A percentile compares a stretch with the other conserved stretches of the same genome.
Conservation (phyloP, 2,888 invertebrate genomes). For the Ectemnius continuus region DNA sequence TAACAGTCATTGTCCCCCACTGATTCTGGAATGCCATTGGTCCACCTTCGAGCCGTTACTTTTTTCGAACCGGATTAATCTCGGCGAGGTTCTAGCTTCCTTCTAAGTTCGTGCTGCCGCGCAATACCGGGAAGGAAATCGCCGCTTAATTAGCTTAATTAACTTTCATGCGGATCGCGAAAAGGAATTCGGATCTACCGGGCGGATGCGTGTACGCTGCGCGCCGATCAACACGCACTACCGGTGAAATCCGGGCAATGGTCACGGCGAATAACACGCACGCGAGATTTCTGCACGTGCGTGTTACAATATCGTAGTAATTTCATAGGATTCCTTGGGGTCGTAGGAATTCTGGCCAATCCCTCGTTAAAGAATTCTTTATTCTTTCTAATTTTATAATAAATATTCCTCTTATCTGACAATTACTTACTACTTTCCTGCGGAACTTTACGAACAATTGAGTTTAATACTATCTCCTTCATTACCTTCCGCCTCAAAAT, state of each 20-base stretch:
- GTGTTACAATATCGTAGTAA: conserved; percentile 52
- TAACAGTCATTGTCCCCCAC: no score
- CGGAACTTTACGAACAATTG: not conserved
- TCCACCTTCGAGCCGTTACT: no score
- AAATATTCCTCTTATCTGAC: not conserved
- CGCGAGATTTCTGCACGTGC: conserved; percentile 48
- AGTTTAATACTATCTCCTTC: not conserved
- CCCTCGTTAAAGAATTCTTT: no score
- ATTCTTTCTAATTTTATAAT: no score
- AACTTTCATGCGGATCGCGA: conserved; percentile 10
- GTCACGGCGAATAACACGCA: conserved; percentile 28
- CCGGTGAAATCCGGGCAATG: conserved; percentile 50
- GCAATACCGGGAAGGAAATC: no score
- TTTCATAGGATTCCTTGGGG: no score
- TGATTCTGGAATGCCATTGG: no score
- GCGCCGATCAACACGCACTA: conserved; percentile 21
- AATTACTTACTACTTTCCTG: not conserved
- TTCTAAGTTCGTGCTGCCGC: no score
- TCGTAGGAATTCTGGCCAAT: no score
- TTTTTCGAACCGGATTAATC: no score
- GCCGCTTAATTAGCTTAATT: no score
- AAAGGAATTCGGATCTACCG: conserved; percentile 26
- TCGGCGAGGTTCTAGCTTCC: no score
- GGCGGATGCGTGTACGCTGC: conserved; percentile 13
- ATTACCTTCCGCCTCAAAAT: not conserved